Evolutionary conservation across 2,113 vertebrate species (phyloP).

Genomic region (Epinephelus fuscoguttatus): DNA sequence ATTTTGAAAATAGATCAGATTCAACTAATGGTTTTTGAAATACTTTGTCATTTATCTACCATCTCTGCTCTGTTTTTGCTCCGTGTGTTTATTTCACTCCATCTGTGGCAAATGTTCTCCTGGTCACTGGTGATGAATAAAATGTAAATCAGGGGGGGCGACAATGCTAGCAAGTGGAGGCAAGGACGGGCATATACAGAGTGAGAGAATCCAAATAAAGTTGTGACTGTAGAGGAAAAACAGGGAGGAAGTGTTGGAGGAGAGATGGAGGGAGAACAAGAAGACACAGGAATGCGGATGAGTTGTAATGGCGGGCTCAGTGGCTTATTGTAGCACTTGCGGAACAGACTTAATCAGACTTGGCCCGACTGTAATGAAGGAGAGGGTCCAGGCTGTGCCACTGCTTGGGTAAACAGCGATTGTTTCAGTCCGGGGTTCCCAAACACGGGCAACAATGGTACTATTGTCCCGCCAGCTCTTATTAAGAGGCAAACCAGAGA

Average conservation of each 20-base stretch:
- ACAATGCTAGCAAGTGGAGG: constrained; percentile 60
- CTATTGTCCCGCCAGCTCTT: constrained; percentile 90
- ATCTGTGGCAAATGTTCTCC: constrained; percentile 29
- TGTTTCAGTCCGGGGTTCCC: constrained; percentile 87
- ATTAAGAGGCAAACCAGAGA: constrained; percentile 83
- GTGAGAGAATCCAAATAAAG: constrained; percentile 60
- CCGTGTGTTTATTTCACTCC: constrained; percentile 18
- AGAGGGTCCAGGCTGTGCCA: constrained; percentile 82
- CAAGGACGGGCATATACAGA: constrained; percentile 56
- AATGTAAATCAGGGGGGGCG: constrained; percentile 69
- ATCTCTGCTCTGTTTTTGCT: constrained; percentile 44
- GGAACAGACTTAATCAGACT: constrained; percentile 88
- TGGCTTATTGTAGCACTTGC: constrained; percentile 83
- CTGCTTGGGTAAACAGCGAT: constrained; percentile 91
- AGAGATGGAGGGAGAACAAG: constrained; percentile 51
- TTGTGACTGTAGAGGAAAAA: constrained; percentile 50
- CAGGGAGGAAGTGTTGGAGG: constrained; percentile 58
- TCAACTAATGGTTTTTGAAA: constrained; percentile 48
- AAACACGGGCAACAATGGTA: constrained; percentile 88
- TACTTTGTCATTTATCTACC: constrained; percentile 52
- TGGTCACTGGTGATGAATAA: constrained; percentile 41
- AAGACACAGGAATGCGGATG: constrained; percentile 53
- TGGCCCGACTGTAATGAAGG: constrained; percentile 87
- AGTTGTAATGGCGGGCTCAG: constrained; percentile 75
- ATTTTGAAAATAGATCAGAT: constrained; percentile 67